phyloP scores from a whole-genome alignment of 2,888 invertebrate species.

The Xylophagus ater region DNA sequence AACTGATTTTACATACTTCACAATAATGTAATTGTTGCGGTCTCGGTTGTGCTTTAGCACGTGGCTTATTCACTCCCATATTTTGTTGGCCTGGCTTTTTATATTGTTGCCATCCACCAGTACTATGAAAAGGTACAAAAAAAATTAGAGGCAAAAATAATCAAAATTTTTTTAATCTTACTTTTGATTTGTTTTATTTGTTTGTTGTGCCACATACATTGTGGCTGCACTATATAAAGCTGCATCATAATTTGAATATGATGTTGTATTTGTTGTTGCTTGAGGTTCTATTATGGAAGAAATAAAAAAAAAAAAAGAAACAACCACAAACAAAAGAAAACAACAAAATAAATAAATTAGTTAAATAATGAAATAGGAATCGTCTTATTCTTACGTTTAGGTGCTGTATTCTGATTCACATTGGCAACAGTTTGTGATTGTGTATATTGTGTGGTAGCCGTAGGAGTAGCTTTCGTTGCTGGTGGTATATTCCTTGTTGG shows the following conservation, averaged over 20 bases:
- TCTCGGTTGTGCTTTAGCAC: constrained; percentile 60
- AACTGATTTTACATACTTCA: constrained; percentile 97
- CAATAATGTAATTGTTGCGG: constrained; percentile 94
- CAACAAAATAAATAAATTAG: constrained; percentile 6
- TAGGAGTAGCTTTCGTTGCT: constrained; percentile 41
- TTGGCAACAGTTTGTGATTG: constrained; percentile 21
- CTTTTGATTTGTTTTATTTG: constrained; percentile 39
- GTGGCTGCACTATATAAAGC: constrained; percentile 91
- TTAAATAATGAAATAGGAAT: constrained; percentile 16
- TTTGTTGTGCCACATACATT: constrained; percentile 83
- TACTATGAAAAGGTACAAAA: constrained; percentile 7
- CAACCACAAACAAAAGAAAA: neutral
- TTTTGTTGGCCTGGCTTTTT: constrained; percentile 40
- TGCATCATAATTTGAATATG: constrained; percentile 83
- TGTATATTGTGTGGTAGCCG: constrained; percentile 15
- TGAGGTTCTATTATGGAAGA: constrained; percentile 21
- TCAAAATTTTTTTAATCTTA: constrained; percentile 24
- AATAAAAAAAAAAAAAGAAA: constrained; percentile 6
- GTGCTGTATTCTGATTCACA: constrained; percentile 21
- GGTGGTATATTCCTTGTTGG: constrained; percentile 53
- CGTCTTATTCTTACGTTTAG: constrained; percentile 46
- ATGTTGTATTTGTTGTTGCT: constrained; percentile 52
- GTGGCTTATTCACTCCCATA: constrained; percentile 33
- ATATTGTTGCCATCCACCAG: constrained; percentile 45
- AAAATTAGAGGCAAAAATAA: constrained; percentile 2